Percentiles rank a stretch among this genome's conserved stretches.
These are phyloP conservation scores for Falco columbarius DNA, from an alignment of 2,797 vertebrate species.

Conservation along the genomic window DNA sequence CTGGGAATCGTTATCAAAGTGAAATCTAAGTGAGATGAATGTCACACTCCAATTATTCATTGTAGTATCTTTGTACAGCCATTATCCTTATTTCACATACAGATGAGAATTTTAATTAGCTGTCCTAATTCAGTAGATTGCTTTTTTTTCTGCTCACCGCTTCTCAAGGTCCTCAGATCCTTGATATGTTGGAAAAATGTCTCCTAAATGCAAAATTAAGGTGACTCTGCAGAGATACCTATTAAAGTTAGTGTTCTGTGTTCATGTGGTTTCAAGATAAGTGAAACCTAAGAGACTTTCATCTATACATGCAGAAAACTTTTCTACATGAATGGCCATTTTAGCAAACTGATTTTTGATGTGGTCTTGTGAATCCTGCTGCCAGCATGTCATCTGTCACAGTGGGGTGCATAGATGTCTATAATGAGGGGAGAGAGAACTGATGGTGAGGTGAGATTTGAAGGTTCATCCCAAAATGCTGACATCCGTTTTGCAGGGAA, in stretches of 20 bases:
- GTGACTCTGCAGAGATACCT: background rate
- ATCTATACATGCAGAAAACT: background rate
- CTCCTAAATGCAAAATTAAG: background rate
- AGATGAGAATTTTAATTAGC: background rate
- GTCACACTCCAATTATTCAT: background rate
- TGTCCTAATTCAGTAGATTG: background rate
- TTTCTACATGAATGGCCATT: background rate
- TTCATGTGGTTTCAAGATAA: background rate
- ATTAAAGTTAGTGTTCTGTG: background rate
- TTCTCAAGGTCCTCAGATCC: background rate
- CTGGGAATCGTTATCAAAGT: background rate
- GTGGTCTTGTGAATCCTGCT: background rate
- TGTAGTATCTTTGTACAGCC: background rate
- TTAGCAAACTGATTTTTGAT: background rate
- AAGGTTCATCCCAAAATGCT: background rate
- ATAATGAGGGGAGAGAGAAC: background rate
- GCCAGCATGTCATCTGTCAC: background rate
- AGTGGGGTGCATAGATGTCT: accelerated
- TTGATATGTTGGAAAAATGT: background rate
- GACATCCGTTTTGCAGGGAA: background rate
- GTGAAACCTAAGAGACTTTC: background rate
- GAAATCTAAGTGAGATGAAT: background rate
- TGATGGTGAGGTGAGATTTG: background rate
- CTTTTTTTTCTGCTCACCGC: background rate
- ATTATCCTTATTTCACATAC: no score